phyloP scores from a whole-genome alignment of 2,888 invertebrate genomes.

The Cerastis rubricosa region DNA sequence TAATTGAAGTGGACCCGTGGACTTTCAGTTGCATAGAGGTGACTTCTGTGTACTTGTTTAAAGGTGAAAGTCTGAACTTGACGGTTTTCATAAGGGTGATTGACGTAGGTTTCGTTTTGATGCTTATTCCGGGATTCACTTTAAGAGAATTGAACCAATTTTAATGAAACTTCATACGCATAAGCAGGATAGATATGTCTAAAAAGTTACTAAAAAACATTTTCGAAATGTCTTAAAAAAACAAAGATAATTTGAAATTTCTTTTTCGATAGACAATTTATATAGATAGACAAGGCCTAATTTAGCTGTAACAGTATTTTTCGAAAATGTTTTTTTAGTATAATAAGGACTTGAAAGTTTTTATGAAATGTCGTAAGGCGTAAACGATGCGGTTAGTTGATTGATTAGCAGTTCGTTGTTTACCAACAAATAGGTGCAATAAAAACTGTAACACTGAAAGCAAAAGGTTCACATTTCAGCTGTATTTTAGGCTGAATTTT shows the following conservation, averaged over 20 bases:
- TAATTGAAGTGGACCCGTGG: constrained; percentile 28
- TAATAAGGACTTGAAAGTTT: too few relatives aligned
- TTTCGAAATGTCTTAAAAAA: too few relatives aligned
- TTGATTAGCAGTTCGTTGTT: not conserved
- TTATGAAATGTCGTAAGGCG: too few relatives aligned
- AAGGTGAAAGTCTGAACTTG: constrained; percentile 32
- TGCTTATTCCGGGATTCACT: not conserved
- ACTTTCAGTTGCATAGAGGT: constrained; percentile 51
- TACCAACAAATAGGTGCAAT: not conserved
- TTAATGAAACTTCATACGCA: too few relatives aligned
- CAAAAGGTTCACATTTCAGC: not conserved
- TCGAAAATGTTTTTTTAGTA: too few relatives aligned
- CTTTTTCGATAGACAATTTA: too few relatives aligned
- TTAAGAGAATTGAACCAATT: too few relatives aligned
- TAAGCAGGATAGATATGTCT: too few relatives aligned
- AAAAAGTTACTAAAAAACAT: too few relatives aligned
- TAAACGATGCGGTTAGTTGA: not conserved
- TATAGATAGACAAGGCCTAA: too few relatives aligned
- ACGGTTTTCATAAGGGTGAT: not conserved
- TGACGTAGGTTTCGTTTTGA: constrained; percentile 30
- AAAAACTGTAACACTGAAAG: not conserved
- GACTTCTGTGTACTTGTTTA: constrained; percentile 30
- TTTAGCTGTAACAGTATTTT: too few relatives aligned
- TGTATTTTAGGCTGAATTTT: not conserved
- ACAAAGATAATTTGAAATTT: too few relatives aligned